A percentile compares a stretch with the other conserved stretches of the same genome.
These are phyloP conservation scores for Augochlorella aurata DNA, from an alignment of 2,888 invertebrate species.

Conservation along the genomic window DNA sequence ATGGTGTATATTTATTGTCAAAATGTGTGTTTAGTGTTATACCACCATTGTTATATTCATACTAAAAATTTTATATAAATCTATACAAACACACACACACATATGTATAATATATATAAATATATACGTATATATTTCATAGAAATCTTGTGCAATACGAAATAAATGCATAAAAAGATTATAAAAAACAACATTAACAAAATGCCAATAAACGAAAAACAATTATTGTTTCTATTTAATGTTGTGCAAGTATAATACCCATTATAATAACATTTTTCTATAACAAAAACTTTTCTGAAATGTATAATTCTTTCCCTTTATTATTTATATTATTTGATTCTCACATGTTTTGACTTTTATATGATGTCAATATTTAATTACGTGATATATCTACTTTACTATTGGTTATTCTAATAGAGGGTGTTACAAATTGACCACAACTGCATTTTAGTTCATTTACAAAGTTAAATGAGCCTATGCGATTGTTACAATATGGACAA, in stretches of 20 bases:
- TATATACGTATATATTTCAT: not conserved
- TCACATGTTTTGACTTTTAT: not conserved
- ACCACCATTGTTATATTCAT: not conserved
- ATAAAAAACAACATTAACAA: not conserved
- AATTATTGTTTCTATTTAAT: conserved; percentile 23
- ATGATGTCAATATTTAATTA: conserved; percentile 8
- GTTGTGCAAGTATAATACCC: not conserved
- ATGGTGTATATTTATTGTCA: not conserved
- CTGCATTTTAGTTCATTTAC: conserved; percentile 56
- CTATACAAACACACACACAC: not conserved
- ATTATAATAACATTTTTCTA: not conserved
- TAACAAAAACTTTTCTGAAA: not conserved
- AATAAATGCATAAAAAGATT: conserved; percentile 1
- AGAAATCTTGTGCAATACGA: not conserved
- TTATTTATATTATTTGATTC: not conserved
- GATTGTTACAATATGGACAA: conserved; percentile 63
- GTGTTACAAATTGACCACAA: conserved; percentile 46
- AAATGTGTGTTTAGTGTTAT: conserved; percentile 9
- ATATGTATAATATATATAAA: not conserved
- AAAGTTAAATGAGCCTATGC: conserved; percentile 67
- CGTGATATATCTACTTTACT: conserved; percentile 61
- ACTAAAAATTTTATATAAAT: conserved; percentile 2
- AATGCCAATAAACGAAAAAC: not conserved
- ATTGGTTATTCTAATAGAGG: conserved; percentile 54
- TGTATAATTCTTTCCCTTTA: not conserved